Evolutionary conservation across 2,797 vertebrate genomes (phyloP).

Genomic region (Danio jaintianensis): DNA sequence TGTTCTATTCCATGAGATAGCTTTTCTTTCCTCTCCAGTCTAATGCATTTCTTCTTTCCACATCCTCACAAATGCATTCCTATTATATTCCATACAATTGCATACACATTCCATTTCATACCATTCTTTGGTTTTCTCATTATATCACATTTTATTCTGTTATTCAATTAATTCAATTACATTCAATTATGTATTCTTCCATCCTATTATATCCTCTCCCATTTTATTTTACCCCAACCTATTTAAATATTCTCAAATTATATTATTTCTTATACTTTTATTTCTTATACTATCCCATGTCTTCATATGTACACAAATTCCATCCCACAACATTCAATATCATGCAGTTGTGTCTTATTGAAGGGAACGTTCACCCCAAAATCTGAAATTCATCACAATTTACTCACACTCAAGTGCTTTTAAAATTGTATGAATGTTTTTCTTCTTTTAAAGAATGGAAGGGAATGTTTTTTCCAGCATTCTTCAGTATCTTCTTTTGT

Average conservation of each 20-base stretch:
- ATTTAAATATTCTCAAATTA: not conserved
- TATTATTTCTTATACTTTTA: not conserved
- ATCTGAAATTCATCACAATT: no score
- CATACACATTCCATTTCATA: not conserved
- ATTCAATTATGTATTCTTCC: not conserved
- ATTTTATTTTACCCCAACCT: not conserved
- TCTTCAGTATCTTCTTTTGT: no score
- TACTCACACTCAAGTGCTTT: no score
- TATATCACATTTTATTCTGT: not conserved
- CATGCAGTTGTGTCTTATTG: not conserved
- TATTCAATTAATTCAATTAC: not conserved
- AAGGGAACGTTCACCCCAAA: no score
- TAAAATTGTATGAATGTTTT: no score
- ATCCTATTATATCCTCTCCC: not conserved
- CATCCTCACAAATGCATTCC: not conserved
- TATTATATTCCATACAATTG: not conserved
- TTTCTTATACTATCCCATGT: not conserved
- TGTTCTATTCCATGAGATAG: not conserved
- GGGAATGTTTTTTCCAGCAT: no score
- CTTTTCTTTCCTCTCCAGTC: not conserved
- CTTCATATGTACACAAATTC: not conserved
- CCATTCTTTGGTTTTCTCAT: not conserved
- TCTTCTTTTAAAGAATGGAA: no score
- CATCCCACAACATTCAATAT: not conserved
- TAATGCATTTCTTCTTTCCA: not conserved